Conservation (phyloP, 2,797 vertebrate genomes). For the Botia kubotai region DNA sequence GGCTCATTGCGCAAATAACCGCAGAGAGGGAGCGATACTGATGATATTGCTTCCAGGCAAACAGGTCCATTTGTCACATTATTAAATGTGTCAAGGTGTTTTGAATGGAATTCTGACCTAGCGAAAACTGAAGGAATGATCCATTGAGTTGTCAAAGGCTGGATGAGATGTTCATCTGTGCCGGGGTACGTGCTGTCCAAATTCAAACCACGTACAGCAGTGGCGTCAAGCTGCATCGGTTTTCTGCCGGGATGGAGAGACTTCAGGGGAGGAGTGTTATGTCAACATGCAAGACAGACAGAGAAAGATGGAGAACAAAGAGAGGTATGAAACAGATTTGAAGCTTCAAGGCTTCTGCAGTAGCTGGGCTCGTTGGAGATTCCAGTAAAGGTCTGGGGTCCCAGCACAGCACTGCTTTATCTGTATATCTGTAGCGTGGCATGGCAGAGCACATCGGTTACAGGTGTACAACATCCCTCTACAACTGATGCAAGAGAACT, state of each 20-base stretch:
- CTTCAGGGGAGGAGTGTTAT: constrained; percentile 27
- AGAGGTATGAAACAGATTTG: constrained; percentile 27
- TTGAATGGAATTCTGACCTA: constrained; percentile 45
- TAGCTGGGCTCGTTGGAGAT: constrained; percentile 4
- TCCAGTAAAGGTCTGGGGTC: constrained; percentile 1
- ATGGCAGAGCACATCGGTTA: neutral
- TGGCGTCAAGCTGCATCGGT: constrained; percentile 30
- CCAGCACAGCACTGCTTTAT: constrained; percentile 1
- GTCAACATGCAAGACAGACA: constrained; percentile 11
- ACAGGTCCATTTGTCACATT: constrained; percentile 44
- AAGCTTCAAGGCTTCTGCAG: constrained; percentile 20
- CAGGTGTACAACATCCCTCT: constrained; percentile 1
- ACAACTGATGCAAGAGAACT: constrained; percentile 47
- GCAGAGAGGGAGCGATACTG: constrained; percentile 1
- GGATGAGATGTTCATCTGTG: constrained; percentile 41
- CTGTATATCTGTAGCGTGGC: constrained; percentile 8
- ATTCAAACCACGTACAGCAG: constrained; percentile 38
- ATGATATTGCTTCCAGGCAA: constrained; percentile 37
- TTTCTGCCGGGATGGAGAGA: constrained; percentile 44
- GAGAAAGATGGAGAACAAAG: constrained; percentile 24
- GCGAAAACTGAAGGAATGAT: constrained; percentile 41
- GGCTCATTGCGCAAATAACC: constrained; percentile 36
- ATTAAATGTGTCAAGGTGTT: constrained; percentile 46
- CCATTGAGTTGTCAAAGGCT: constrained; percentile 44
- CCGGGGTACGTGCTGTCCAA: constrained; percentile 15